Conservation (phyloP, 2,888 invertebrate species). For the Acanthosoma haemorrhoidale region DNA sequence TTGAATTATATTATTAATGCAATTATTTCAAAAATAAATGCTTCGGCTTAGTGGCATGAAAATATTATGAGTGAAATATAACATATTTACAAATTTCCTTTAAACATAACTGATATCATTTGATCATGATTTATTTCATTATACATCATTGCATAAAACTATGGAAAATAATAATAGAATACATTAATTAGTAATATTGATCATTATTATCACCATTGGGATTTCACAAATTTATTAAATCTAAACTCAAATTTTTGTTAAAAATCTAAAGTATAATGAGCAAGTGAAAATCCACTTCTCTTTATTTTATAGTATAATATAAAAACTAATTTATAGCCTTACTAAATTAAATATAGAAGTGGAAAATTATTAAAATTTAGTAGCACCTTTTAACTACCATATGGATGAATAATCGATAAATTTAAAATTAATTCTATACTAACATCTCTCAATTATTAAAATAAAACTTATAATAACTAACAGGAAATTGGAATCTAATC, state of each 20-base stretch:
- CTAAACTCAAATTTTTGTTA: not conserved
- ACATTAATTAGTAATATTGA: not conserved
- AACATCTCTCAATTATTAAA: not conserved
- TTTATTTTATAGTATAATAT: not conserved
- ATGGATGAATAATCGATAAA: constrained; percentile 10
- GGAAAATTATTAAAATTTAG: constrained; percentile 1
- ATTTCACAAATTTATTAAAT: not conserved
- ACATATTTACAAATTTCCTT: constrained; percentile 6
- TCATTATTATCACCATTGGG: not conserved
- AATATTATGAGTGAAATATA: not conserved
- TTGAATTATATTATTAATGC: too few species aligned
- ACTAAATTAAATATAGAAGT: not conserved
- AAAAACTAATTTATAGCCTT: not conserved
- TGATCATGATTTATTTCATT: constrained; percentile 28
- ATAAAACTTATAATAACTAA: constrained; percentile 16
- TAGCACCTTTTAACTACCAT: constrained; percentile 18
- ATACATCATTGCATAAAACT: constrained; percentile 23
- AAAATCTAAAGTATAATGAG: constrained; percentile 1
- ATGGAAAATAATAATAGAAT: constrained; percentile 7
- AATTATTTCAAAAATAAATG: not conserved
- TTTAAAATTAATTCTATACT: constrained; percentile 14
- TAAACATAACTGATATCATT: constrained; percentile 13
- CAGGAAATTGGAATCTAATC: constrained; percentile 24
- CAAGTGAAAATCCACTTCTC: not conserved
- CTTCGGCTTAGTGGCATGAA: not conserved